Percentiles rank a stretch among this genome's conserved stretches.
Conservation (phyloP, 1,140 invertebrate species). For the Teleopsis dalmanni region DNA sequence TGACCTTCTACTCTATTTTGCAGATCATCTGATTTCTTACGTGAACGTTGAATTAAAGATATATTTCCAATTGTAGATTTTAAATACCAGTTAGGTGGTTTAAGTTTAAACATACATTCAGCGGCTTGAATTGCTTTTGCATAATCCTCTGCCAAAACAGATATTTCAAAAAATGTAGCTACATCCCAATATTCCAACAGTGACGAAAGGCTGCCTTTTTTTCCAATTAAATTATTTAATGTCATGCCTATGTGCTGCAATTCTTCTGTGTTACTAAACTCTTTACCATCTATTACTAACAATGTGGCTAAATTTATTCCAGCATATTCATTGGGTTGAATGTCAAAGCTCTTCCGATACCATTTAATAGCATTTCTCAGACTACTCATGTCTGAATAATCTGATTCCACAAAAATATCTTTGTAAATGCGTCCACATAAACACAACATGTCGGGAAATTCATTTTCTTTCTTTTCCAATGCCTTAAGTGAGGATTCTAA, state of each 20-base stretch:
- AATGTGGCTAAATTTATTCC: constrained; percentile 98
- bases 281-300: constrained; percentile 94
- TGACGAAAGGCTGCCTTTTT: constrained; percentile 89
- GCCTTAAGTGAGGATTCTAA: constrained; percentile 85
- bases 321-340: constrained; percentile 98
- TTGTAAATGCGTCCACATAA: constrained; percentile 98
- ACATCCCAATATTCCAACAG: constrained; percentile 99
- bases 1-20: constrained; percentile 69
- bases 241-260: constrained; percentile 80
- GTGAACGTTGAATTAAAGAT: constrained; percentile 85
- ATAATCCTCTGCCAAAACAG: constrained; percentile 95
- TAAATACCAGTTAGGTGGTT: constrained; percentile 97
- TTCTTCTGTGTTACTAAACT: constrained; percentile 86
- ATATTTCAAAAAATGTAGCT: constrained; percentile 99
- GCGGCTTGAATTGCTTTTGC: constrained; percentile 95
- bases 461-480: constrained; percentile 84
- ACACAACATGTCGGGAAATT: constrained; percentile 95
- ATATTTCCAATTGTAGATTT: constrained; percentile 99
- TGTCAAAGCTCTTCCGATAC: constrained; percentile 96
- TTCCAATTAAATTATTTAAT: constrained; percentile 95
- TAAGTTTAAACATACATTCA: constrained; percentile 97
- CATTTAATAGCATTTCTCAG: constrained; percentile 91
- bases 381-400: constrained; percentile 81
- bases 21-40: constrained; percentile 68
- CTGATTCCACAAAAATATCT: constrained; percentile 95